Conservation (phyloP, 1,140 invertebrate genomes). For the Mamestra configurata region DNA sequence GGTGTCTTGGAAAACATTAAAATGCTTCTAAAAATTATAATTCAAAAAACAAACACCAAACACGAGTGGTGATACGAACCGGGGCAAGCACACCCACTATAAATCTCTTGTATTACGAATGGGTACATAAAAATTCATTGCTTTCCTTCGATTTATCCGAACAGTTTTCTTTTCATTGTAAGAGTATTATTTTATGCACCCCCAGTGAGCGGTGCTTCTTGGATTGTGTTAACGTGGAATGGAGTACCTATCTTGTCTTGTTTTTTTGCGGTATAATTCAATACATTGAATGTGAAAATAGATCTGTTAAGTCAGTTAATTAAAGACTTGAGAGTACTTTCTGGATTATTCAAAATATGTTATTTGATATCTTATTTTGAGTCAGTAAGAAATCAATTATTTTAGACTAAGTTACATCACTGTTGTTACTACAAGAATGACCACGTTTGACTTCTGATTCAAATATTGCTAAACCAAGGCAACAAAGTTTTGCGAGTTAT, state of each 20-base stretch:
- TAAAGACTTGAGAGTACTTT: too few relatives aligned
- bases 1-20: too few relatives aligned
- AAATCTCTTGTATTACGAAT: slow-evolving; percentile 56
- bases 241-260: neutral
- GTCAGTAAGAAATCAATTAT: too few relatives aligned
- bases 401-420: too few relatives aligned
- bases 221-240: slow-evolving; percentile 29
- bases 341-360: too few relatives aligned
- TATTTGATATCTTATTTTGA: too few relatives aligned
- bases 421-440: too few relatives aligned
- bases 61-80: neutral
- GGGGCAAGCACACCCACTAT: slow-evolving; percentile 39
- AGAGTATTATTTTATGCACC: slow-evolving; percentile 68
- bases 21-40: neutral
- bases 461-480: too few relatives aligned
- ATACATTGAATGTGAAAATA: too few relatives aligned
- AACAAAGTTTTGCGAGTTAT: too few relatives aligned
- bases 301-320: too few relatives aligned
- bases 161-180: slow-evolving; percentile 61
- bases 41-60: slow-evolving; percentile 25
- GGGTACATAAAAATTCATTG: slow-evolving; percentile 66
- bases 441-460: too few relatives aligned
- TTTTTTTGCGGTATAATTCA: neutral
- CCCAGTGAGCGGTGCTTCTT: slow-evolving; percentile 40
- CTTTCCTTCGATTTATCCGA: slow-evolving; percentile 60